Conservation (phyloP, 2,888 invertebrate genomes). For the Thecocarcelia acutangulata region DNA sequence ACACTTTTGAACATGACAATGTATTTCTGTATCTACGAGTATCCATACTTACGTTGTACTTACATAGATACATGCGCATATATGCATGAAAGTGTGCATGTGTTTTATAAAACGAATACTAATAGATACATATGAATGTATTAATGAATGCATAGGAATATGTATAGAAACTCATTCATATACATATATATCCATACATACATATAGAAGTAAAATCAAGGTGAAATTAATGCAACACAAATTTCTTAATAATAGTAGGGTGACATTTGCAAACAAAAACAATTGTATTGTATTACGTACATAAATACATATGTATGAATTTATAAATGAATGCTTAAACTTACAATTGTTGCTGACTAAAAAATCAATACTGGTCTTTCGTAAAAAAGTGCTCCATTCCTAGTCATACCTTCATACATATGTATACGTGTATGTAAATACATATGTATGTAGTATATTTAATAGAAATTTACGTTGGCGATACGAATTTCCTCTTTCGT, state of each 20-base stretch:
- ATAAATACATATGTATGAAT: neutral
- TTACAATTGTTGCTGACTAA: constrained; percentile 12
- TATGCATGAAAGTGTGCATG: neutral
- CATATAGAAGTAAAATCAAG: constrained; percentile 49
- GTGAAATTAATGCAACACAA: constrained; percentile 63
- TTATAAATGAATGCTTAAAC: neutral
- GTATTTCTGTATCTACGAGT: neutral
- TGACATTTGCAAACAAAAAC: constrained; percentile 13
- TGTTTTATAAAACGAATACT: neutral
- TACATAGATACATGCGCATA: neutral
- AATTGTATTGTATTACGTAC: constrained; percentile 40
- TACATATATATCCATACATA: neutral
- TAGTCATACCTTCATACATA: too few species aligned
- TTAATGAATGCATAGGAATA: too few species aligned
- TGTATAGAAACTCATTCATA: constrained; percentile 4
- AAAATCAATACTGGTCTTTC: constrained; percentile 5
- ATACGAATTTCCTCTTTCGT: constrained; percentile 12
- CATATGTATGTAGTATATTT: neutral
- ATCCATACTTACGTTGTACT: constrained; percentile 24
- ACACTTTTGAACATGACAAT: too few species aligned
- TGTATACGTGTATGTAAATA: too few species aligned
- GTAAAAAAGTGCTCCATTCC: too few species aligned
- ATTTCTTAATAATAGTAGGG: constrained; percentile 11
- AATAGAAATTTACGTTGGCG: constrained; percentile 45
- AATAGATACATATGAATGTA: neutral